Percentiles rank a stretch among this genome's conserved stretches.
phyloP scores from a whole-genome alignment of 1,140 invertebrate species.

The Leucophenga varia region DNA sequence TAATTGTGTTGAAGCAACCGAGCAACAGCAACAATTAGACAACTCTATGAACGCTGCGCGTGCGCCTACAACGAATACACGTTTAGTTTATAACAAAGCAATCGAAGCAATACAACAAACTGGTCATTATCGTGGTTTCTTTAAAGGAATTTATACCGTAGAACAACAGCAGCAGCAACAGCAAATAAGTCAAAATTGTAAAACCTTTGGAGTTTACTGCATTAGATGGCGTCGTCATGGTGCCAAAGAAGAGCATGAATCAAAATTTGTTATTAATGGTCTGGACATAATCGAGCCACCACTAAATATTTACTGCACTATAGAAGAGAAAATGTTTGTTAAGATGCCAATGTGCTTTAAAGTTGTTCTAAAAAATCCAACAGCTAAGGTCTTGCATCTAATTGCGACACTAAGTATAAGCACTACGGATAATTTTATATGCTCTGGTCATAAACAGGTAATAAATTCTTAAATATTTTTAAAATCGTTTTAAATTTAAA shows the following conservation, averaged over 20 bases:
- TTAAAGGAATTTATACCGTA: slow-evolving; percentile 38
- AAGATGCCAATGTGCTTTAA: slow-evolving; percentile 55
- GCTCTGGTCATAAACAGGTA: slow-evolving; percentile 54
- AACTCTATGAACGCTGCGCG: neutral
- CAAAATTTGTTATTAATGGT: slow-evolving; percentile 50
- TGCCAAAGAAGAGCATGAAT: slow-evolving; percentile 49
- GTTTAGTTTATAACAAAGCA: slow-evolving; percentile 46
- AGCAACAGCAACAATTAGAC: slow-evolving; percentile 4
- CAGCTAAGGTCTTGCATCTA: slow-evolving; percentile 42
- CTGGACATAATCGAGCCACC: slow-evolving; percentile 47
- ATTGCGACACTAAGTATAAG: slow-evolving; percentile 45
- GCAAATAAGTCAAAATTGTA: slow-evolving; percentile 8
- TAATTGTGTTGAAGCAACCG: neutral
- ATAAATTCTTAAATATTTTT: neutral
- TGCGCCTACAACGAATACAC: slow-evolving; percentile 23
- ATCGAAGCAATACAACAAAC: slow-evolving; percentile 45
- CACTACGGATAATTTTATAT: slow-evolving; percentile 55
- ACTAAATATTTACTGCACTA: slow-evolving; percentile 52
- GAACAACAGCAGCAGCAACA: slow-evolving; percentile 4
- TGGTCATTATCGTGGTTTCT: slow-evolving; percentile 47
- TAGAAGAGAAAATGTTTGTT: slow-evolving; percentile 56
- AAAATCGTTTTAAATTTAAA: neutral
- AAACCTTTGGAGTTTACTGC: slow-evolving; percentile 46
- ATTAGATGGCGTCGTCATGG: slow-evolving; percentile 48
- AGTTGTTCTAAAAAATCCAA: slow-evolving; percentile 50